These are phyloP conservation scores for Carduelis carduelis DNA, from an alignment of 2,797 vertebrate species.

Conservation along the genomic window DNA sequence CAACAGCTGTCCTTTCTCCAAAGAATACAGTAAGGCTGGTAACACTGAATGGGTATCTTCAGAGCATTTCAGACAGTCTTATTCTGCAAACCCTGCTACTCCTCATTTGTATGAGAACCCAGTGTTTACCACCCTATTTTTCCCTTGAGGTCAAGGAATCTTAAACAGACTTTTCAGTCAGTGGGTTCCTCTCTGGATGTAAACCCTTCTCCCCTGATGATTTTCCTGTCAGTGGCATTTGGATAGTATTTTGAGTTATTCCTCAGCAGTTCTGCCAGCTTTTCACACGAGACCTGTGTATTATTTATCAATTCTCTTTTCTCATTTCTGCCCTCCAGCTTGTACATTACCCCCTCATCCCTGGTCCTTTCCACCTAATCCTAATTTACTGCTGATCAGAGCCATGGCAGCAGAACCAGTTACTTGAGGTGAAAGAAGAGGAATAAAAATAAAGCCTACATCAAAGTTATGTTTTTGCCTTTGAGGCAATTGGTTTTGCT, in stretches of 20 bases:
- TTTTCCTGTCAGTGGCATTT: background rate
- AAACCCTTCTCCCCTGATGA: background rate
- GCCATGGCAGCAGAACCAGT: background rate
- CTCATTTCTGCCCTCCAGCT: conserved; percentile 12
- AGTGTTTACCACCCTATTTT: background rate
- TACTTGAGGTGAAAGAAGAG: background rate
- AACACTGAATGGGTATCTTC: background rate
- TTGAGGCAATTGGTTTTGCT: conserved; percentile 28
- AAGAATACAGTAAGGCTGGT: background rate
- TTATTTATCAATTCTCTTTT: conserved; percentile 32
- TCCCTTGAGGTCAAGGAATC: background rate
- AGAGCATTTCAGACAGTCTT: background rate
- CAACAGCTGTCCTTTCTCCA: background rate
- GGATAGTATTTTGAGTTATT: background rate
- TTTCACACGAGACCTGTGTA: background rate
- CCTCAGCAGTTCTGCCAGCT: background rate
- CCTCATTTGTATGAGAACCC: background rate
- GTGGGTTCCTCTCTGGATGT: background rate
- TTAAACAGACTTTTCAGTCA: background rate
- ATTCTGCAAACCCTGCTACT: background rate
- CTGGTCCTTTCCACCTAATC: conserved; percentile 10
- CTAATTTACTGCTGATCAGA: conserved; percentile 42
- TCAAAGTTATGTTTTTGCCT: conserved; percentile 30
- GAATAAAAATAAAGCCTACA: background rate
- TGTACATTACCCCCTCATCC: background rate